Percentiles rank a stretch among this genome's conserved stretches.
Conservation (phyloP, 2,113 vertebrate species). For the Bufo gargarizans region DNA sequence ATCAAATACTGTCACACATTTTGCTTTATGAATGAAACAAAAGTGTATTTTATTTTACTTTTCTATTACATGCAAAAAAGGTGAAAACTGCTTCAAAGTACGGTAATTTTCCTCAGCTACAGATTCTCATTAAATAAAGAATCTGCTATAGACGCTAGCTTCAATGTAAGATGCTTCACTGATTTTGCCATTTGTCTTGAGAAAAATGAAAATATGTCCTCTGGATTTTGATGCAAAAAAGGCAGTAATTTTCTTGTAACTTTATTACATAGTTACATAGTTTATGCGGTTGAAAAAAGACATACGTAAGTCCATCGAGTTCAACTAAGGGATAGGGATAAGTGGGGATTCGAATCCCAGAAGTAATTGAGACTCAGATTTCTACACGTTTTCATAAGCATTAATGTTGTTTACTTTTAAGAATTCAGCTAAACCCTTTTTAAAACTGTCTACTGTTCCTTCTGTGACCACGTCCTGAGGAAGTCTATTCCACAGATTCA, state of each 20-base stretch:
- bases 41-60: not conserved
- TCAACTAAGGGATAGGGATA: too few species aligned
- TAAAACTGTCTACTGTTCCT: too few species aligned
- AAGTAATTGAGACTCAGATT: too few species aligned
- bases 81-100: not conserved
- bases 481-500: too few species aligned
- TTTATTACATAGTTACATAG: too few species aligned
- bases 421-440: too few species aligned
- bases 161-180: constrained; percentile 16
- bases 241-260: not conserved
- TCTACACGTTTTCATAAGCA: too few species aligned
- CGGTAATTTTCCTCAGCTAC: not conserved
- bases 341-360: too few species aligned
- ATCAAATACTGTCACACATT: not conserved
- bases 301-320: too few species aligned
- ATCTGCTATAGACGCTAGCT: not conserved
- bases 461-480: too few species aligned
- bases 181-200: not conserved
- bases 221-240: constrained; percentile 16
- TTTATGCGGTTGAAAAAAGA: too few species aligned
- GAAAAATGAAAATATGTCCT: constrained; percentile 2
- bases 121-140: not conserved
- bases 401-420: too few species aligned
- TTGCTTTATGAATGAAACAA: not conserved
- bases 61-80: constrained; percentile 6